Base-by-base conservation (phyloP, 2,797 vertebrate genomes). In the Microctenopoma stevenorrisi region DNA sequence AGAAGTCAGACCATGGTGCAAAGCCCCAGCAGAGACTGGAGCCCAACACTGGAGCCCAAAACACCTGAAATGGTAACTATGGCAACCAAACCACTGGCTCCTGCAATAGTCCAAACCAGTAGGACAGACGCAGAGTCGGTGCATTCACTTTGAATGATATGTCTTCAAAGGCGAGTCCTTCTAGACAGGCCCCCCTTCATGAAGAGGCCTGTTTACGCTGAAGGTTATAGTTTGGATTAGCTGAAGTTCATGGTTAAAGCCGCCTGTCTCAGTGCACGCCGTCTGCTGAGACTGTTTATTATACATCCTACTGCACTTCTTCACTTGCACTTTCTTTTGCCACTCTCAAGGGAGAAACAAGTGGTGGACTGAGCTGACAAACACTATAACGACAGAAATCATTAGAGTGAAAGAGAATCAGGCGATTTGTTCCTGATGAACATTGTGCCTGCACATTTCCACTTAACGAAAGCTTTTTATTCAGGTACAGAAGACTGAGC, bases 61-160 rank as follows among this genome's bases (percentile, higher is more conserved):
- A 84, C 87, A 88, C 89, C 85, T 89, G 71, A 77, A 85, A 62
- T 10, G 26, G 87, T 88, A 67, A 79, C 91, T 85, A 89, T 86
- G 82, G 83, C 70, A 86, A 91, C 88, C 74, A 56, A 83, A 81
- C 72, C 64, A 60, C 62, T 54, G 59, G 50, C 73, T 78, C 28
- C 65, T 55, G 52, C 25, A 11, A 22, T 55, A 26, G 48, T 49
- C 18, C 59, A 59, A 73, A 73, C 53, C 62, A 77, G 13, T 40
- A 57, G 47, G 68, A 68, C 69, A 49, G 67, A 82, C 58, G 13
- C 52, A 69, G 63, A 72, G 62, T 66, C 30, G 18, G 61, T 25
- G 61, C 15, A 12, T 50, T 50, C 16, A 37, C n/a, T 38, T 26
- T 22, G 59, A 13, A 47, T 33, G 47, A 72, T 46, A 57, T 28